Conservation (phyloP, 2,888 invertebrate genomes). For the Eupithecia pulchellata region DNA sequence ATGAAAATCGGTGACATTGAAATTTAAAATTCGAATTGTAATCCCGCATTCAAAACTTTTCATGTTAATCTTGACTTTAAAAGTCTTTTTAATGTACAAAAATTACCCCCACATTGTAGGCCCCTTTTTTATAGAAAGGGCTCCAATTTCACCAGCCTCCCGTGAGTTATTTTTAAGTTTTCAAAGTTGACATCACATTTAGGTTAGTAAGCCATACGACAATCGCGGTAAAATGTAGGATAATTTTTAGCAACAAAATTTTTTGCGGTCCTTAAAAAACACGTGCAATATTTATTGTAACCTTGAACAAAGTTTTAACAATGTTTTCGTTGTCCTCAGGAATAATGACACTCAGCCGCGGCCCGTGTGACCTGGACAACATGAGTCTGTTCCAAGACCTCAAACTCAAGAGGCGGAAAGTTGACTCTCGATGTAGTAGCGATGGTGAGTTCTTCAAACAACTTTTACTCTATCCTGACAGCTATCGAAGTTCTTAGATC, state of each 20-base stretch:
- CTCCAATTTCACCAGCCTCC: constrained; percentile 57
- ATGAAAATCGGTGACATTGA: constrained; percentile 61
- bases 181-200: constrained; percentile 30
- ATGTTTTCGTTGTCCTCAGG: constrained; percentile 85
- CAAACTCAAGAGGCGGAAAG: constrained; percentile 98
- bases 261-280: background rate
- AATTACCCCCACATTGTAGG: constrained; percentile 55
- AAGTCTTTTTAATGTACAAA: constrained; percentile 50
- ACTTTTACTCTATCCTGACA: background rate
- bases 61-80: constrained; percentile 15
- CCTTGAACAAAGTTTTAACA: constrained; percentile 3
- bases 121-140: constrained; percentile 57
- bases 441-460: constrained; percentile 89
- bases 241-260: constrained; percentile 10
- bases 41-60: constrained; percentile 13
- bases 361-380: constrained; percentile 98
- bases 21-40: constrained; percentile 35
- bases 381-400: constrained; percentile 99
- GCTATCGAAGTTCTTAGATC: background rate
- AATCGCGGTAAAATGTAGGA: constrained; percentile 18
- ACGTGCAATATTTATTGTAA: background rate
- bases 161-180: constrained; percentile 57
- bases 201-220: constrained; percentile 39
- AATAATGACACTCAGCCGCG: constrained; percentile 99
- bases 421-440: constrained; percentile 98